A percentile compares a stretch with the other conserved stretches of the same genome.
Evolutionary conservation across 2,797 vertebrate genomes (phyloP).

Genomic region (Tauraco hartlaubi): DNA sequence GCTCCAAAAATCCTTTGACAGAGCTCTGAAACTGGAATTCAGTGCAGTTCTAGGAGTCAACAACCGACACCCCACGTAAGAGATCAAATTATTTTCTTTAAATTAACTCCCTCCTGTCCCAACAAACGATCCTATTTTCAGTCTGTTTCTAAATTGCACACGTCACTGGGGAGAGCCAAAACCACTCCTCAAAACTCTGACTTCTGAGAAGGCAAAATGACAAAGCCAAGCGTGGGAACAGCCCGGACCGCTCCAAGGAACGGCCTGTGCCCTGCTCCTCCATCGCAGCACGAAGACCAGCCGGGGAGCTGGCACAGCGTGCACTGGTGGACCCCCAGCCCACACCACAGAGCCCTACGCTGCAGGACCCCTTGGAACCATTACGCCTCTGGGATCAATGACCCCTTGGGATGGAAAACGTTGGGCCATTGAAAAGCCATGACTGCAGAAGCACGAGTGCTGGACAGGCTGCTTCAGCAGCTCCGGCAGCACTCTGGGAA

Average conservation of each 20-base stretch:
- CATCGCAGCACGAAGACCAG: background rate
- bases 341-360: background rate
- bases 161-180: background rate
- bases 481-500: background rate
- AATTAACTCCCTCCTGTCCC: background rate
- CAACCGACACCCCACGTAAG: background rate
- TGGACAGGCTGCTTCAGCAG: background rate
- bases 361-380: background rate
- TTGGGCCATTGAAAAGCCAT: background rate
- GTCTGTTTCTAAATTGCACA: background rate
- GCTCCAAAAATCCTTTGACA: background rate
- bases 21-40: background rate
- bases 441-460: background rate
- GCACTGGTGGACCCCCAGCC: background rate
- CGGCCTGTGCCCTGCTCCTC: background rate
- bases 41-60: background rate
- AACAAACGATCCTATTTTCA: rapidly evolving
- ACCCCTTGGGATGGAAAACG: background rate
- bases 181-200: background rate
- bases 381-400: rapidly evolving
- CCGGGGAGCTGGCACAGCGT: background rate
- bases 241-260: background rate
- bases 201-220: background rate
- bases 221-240: background rate
- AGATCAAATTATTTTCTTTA: background rate